Percentiles rank a stretch among this genome's conserved stretches.
Conservation (phyloP, 2,113 vertebrate genomes). For the Egretta garzetta region DNA sequence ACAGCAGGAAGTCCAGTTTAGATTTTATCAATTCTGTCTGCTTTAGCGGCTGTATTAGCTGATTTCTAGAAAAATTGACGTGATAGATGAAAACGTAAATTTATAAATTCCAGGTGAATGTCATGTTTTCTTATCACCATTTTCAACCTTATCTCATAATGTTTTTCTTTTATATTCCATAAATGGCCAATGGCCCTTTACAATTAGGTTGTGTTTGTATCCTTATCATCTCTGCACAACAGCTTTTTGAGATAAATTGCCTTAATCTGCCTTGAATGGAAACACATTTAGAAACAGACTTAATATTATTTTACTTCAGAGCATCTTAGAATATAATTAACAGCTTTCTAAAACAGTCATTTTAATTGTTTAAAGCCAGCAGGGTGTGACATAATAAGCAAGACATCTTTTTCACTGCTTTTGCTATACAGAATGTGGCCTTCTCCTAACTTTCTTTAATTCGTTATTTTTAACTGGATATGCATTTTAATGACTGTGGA, state of each 20-base stretch:
- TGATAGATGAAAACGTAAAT: background rate
- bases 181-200: background rate
- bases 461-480: background rate
- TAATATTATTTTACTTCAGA: conserved; percentile 7
- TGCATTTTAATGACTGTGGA: background rate
- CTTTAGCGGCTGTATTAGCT: conserved; percentile 45
- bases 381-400: background rate
- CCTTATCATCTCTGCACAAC: background rate
- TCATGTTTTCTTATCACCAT: background rate
- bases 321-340: background rate
- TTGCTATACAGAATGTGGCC: background rate
- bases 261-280: background rate
- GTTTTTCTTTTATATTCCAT: conserved; percentile 35
- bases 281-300: background rate
- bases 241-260: conserved; percentile 13
- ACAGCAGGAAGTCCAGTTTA: conserved; percentile 27
- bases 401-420: background rate
- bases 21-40: conserved; percentile 38
- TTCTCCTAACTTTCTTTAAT: background rate
- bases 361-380: background rate
- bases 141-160: conserved; percentile 13
- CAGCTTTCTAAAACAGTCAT: conserved; percentile 1
- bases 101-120: conserved; percentile 8
- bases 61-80: conserved; percentile 14
- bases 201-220: background rate